phyloP scores from a whole-genome alignment of 2,888 invertebrate genomes.

The Drosophila paranaensis region DNA sequence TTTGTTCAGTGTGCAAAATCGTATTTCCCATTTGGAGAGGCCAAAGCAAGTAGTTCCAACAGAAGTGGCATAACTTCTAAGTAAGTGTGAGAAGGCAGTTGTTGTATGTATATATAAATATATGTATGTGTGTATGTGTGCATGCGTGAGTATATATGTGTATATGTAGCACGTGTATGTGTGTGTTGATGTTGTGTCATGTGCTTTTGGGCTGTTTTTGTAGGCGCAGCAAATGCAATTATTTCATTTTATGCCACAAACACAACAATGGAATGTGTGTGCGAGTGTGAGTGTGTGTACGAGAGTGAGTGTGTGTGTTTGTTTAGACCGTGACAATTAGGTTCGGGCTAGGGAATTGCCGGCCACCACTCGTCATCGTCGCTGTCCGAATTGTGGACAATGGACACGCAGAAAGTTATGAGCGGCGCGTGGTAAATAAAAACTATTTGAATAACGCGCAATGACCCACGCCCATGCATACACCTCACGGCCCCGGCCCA shows the following conservation, averaged over 20 bases:
- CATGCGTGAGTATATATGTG: background rate
- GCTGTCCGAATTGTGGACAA: constrained; percentile 42
- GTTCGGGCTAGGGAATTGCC: constrained; percentile 58
- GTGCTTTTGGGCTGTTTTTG: constrained; percentile 31
- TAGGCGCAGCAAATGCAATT: constrained; percentile 76
- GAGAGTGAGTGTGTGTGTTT: constrained; percentile 7
- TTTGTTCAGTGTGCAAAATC: constrained; percentile 4
- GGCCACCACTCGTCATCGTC: constrained; percentile 29
- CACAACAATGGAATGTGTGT: constrained; percentile 46
- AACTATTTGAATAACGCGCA: constrained; percentile 77
- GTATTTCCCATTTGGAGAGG: background rate
- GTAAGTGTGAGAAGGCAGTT: background rate
- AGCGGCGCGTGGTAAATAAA: constrained; percentile 63
- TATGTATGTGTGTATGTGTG: constrained; percentile 9
- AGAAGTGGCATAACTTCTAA: constrained; percentile 17
- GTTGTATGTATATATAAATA: background rate
- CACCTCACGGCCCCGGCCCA: background rate
- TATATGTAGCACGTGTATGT: constrained; percentile 5
- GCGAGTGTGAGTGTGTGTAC: background rate
- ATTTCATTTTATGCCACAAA: constrained; percentile 62
- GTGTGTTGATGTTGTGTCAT: constrained; percentile 8
- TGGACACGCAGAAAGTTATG: constrained; percentile 58
- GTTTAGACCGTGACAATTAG: constrained; percentile 54
- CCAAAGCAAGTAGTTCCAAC: background rate
- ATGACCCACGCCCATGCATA: constrained; percentile 30